Evolutionary conservation across 2,113 vertebrate genomes (phyloP).

Genomic region (Eulemur rufifrons): DNA sequence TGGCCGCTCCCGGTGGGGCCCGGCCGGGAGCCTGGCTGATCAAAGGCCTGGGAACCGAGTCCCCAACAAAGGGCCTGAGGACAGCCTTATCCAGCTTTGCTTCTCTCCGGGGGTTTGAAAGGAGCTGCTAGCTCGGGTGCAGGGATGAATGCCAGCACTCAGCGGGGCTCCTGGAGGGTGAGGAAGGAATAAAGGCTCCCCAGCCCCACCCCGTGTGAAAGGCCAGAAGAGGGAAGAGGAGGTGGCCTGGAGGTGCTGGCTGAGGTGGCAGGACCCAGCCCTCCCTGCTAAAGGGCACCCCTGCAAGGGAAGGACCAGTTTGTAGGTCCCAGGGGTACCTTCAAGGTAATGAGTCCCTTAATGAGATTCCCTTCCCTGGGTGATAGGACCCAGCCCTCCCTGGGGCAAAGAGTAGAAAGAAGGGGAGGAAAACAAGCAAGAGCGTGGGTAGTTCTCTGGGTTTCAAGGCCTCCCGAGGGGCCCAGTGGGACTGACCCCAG

Average conservation of each 20-base stretch:
- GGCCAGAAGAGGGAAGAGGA: background rate
- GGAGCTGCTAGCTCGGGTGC: background rate
- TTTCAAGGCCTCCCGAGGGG: background rate
- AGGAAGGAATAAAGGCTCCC: background rate
- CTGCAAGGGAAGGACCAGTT: background rate
- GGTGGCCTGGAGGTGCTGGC: background rate
- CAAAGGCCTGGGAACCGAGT: conserved; percentile 59
- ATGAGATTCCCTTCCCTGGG: background rate
- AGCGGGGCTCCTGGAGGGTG: background rate
- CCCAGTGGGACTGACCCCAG: background rate
- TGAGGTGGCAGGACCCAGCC: background rate
- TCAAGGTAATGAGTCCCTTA: background rate
- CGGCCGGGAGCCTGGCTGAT: background rate
- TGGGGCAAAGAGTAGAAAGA: background rate
- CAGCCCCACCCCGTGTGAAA: background rate
- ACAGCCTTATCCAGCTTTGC: background rate
- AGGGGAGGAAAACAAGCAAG: no score
- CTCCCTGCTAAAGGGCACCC: background rate
- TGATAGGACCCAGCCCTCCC: background rate
- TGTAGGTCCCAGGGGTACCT: background rate
- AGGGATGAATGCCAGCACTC: background rate
- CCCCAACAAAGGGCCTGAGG: conserved; percentile 28
- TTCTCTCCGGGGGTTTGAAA: conserved; percentile 50
- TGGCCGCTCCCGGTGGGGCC: background rate
- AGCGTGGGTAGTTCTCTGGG: background rate